phyloP scores from a whole-genome alignment of 1,140 invertebrate genomes.

The Pseudomyrmex dendroicus region DNA sequence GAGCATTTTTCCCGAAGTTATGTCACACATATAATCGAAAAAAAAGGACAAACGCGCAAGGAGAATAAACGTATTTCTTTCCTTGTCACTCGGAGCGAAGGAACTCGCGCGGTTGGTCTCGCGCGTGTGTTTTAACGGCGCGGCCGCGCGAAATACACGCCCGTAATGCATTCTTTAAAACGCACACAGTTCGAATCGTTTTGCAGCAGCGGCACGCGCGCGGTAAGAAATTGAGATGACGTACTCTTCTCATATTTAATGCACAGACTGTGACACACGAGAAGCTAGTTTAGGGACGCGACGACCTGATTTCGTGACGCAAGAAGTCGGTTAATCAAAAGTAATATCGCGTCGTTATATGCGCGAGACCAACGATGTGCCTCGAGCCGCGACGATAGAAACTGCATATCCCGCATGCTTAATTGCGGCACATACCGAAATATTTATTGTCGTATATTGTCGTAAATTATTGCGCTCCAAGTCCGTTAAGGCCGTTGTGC shows the following conservation, averaged over 20 bases:
- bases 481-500: slow-evolving; percentile 34
- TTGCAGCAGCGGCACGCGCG: slow-evolving; percentile 40
- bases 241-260: slow-evolving; percentile 47
- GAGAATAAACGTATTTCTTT: not conserved
- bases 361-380: not conserved
- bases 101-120: not conserved
- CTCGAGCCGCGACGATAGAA: slow-evolving; percentile 33
- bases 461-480: slow-evolving; percentile 42
- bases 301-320: slow-evolving; percentile 41
- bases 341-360: slow-evolving; percentile 43
- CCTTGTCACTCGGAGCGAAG: not conserved
- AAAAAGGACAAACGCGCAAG: not conserved
- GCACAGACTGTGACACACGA: not conserved
- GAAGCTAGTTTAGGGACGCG: slow-evolving; percentile 9
- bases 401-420: slow-evolving; percentile 46
- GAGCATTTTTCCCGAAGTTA: no score
- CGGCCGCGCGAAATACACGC: slow-evolving; percentile 1
- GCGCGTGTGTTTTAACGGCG: slow-evolving; percentile 19
- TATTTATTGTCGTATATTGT: slow-evolving; percentile 51
- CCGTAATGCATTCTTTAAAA: slow-evolving; percentile 41
- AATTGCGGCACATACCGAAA: slow-evolving; percentile 7
- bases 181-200: slow-evolving; percentile 16
- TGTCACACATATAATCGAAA: no score
- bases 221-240: slow-evolving; percentile 46
- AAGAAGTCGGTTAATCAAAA: slow-evolving; percentile 58